Base-by-base conservation (phyloP, 2,113 vertebrate genomes). In the Neoarius graeffei region DNA sequence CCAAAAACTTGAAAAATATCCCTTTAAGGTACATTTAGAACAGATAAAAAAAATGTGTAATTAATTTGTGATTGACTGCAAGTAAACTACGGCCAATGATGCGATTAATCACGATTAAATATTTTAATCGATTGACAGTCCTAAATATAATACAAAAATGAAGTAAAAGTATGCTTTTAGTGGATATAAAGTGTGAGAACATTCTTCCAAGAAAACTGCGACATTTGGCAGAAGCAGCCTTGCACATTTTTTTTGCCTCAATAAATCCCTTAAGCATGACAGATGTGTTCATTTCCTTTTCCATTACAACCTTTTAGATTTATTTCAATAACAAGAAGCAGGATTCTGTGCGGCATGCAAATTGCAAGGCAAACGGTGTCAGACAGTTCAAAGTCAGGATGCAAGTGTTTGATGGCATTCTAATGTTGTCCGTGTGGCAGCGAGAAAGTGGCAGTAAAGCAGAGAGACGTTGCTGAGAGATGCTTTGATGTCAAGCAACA, bases 401-500 rank as follows among this genome's bases (percentile, higher is more conserved):
- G 71, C 66, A 91, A 92, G 92, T 89, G 92, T 94, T 94, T 94
- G 93, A 95, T 94, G 94, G 91, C 91, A 93, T 94, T 95, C 92
- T 94, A 93, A 93, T 93, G 92, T 91, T 94, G 95, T 93, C 91
- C 92, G 90, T 64, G 92, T 91, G 89, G 86, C 90, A 90, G 88
- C 71, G 60, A 88, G 80, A 87, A 87, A 74, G 67, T 54, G 67
- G 82, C 27, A 60, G 27, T 30, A 69, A 82, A 59, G 93, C 87
- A 90, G 89, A 89, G 3, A 87, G 85, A 87, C 87, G 89, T 83
- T 91, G 90, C 66, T 85, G 89, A 91, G 93, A 91, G 84, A 86
- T 0, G 88, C 94, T 95, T 95, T 95, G 94, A 95, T 93, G 94
- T 87, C 85, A 57, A 88, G 85, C 93, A 90, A 95, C 93, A 95